Evolutionary conservation across 1,140 invertebrate species (phyloP).

Genomic region (Bombus superbus): DNA sequence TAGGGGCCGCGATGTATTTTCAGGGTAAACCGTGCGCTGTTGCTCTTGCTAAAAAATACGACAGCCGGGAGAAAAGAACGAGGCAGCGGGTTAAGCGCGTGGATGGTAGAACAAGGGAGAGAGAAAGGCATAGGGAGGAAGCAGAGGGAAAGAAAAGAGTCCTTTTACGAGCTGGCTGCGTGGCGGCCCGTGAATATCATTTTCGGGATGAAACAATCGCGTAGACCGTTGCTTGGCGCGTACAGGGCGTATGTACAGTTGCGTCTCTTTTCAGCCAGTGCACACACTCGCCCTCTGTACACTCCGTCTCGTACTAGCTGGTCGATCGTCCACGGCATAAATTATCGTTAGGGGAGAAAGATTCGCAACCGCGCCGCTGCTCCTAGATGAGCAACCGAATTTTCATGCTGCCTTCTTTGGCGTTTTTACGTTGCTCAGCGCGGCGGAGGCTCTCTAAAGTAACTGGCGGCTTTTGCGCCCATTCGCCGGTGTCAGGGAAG

Average conservation of each 20-base stretch:
- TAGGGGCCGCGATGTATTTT: conserved; percentile 57
- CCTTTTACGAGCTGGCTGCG: conserved; percentile 31
- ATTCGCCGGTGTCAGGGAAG: too few relatives aligned
- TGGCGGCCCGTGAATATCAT: conserved; percentile 64
- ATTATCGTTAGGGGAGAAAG: conserved; percentile 14
- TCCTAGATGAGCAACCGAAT: background rate
- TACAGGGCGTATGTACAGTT: conserved; percentile 21
- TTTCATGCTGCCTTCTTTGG: background rate
- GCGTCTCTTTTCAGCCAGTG: conserved; percentile 26
- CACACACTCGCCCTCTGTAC: background rate
- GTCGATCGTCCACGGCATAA: conserved; percentile 1
- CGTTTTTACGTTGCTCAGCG: background rate
- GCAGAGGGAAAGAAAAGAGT: background rate
- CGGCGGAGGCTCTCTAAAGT: too few relatives aligned
- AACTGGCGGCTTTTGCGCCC: too few relatives aligned
- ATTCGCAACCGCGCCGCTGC: background rate
- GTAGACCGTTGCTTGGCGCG: conserved; percentile 22
- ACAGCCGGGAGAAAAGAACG: background rate
- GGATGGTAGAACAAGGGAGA: background rate
- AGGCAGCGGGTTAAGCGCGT: background rate
- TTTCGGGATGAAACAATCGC: conserved; percentile 71
- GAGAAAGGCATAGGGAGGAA: background rate
- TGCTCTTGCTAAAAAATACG: conserved; percentile 57
- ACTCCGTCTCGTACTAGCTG: background rate
- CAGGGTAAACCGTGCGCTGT: conserved; percentile 57